phyloP scores from a whole-genome alignment of 1,140 invertebrate genomes.

The Myzus persicae region DNA sequence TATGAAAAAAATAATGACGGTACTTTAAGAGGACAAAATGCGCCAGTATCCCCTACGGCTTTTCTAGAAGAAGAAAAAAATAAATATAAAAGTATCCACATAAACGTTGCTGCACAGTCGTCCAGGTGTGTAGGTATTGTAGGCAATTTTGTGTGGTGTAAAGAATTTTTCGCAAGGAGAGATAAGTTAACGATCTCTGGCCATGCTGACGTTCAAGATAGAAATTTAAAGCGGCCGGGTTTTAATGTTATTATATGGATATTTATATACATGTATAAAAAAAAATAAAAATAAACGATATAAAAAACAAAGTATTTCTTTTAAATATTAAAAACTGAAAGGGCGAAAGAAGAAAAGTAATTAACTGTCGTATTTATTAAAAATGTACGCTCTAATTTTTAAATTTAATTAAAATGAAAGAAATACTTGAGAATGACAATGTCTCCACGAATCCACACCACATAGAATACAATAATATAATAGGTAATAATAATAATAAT shows the following conservation, averaged over 20 bases:
- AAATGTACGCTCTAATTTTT: neutral
- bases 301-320: constrained; percentile 9
- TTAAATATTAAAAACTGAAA: constrained; percentile 7
- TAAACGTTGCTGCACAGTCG: neutral
- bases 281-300: neutral
- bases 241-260: neutral
- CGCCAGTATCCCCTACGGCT: neutral
- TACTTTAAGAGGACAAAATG: neutral
- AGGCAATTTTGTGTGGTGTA: neutral
- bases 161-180: neutral
- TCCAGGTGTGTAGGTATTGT: neutral
- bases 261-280: neutral
- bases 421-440: neutral
- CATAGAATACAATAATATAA: neutral
- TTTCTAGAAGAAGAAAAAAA: neutral
- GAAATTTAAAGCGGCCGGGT: neutral
- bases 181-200: neutral
- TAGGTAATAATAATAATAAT: neutral
- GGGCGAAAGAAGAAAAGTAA: neutral
- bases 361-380: constrained; percentile 13
- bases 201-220: neutral
- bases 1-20: constrained; percentile 36
- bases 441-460: neutral
- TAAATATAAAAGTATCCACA: neutral
- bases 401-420: constrained; percentile 18